Evolutionary conservation across 2,797 vertebrate species (phyloP).

Genomic region (Neosilurus mollespiculum): DNA sequence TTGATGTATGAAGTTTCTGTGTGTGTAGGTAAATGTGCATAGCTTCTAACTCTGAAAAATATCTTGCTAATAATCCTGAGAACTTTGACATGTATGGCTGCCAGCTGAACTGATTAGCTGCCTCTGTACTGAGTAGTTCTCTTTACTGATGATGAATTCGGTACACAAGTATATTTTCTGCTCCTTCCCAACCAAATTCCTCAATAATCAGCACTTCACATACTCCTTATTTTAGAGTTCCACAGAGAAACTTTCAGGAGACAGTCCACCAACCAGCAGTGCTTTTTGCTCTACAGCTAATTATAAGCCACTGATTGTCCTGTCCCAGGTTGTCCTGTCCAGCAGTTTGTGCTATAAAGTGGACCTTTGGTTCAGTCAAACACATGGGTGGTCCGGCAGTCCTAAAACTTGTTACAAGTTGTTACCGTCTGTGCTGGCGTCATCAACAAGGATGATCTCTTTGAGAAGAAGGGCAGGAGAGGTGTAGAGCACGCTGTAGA

Average conservation of each 20-base stretch:
- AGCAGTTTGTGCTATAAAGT: slow-evolving; percentile 49
- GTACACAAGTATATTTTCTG: neutral
- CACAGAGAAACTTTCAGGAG: neutral
- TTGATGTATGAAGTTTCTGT: no score
- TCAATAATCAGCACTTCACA: neutral
- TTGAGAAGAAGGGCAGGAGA: slow-evolving; percentile 93
- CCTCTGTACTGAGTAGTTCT: neutral
- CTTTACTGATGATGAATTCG: neutral
- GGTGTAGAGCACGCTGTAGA: slow-evolving; percentile 95
- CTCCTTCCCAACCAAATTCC: neutral
- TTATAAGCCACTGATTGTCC: slow-evolving; percentile 50
- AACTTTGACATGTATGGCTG: neutral
- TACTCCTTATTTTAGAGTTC: neutral
- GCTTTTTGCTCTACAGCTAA: slow-evolving; percentile 61
- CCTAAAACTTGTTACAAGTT: neutral
- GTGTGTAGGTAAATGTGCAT: no score
- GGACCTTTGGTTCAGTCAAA: slow-evolving; percentile 52
- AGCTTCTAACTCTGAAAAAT: neutral
- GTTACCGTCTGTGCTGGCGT: slow-evolving; percentile 94
- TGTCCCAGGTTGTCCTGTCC: slow-evolving; percentile 37
- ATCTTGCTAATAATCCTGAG: neutral
- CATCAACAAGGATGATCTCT: slow-evolving; percentile 97
- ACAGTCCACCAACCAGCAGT: slow-evolving; percentile 23
- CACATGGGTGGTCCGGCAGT: slow-evolving; percentile 47
- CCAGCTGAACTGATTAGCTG: neutral